A percentile compares a stretch with the other conserved stretches of the same genome.
Conservation (phyloP, 2,113 vertebrate species). For the Corythaeola cristata region DNA sequence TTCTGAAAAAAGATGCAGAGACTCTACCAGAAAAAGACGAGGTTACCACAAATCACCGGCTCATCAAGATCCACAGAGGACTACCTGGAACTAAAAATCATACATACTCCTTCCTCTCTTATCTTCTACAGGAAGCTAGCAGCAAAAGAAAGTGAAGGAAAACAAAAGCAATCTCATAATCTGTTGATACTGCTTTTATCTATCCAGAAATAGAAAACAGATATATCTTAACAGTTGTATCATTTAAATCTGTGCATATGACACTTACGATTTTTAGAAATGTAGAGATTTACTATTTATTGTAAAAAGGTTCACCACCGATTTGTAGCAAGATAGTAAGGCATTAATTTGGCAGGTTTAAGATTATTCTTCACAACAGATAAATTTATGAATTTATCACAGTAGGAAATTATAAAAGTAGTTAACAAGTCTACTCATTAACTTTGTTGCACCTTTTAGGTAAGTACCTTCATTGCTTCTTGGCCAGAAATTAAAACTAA, state of each 20-base stretch:
- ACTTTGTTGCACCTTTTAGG: background rate
- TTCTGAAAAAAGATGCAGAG: constrained; percentile 22
- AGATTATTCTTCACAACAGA: background rate
- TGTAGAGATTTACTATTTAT: background rate
- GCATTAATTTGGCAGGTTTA: background rate
- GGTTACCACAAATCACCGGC: constrained; percentile 25
- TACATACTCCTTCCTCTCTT: constrained; percentile 31
- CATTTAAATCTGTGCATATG: background rate
- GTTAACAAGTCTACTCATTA: background rate
- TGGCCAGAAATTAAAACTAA: background rate
- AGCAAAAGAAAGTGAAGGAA: constrained; percentile 23
- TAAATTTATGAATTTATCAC: background rate
- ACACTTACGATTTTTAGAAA: background rate
- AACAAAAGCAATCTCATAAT: constrained; percentile 17
- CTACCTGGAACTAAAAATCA: constrained; percentile 60
- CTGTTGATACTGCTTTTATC: background rate
- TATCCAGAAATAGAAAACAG: background rate
- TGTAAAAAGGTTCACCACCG: background rate
- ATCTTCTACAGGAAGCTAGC: constrained; percentile 30
- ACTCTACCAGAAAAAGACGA: constrained; percentile 22
- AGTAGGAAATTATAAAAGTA: background rate
- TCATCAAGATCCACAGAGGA: constrained; percentile 17
- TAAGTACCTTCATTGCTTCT: background rate
- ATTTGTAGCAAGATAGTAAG: background rate
- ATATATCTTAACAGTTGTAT: background rate